Base-by-base conservation (phyloP, 2,113 vertebrate species). In the Toxostoma redivivum region DNA sequence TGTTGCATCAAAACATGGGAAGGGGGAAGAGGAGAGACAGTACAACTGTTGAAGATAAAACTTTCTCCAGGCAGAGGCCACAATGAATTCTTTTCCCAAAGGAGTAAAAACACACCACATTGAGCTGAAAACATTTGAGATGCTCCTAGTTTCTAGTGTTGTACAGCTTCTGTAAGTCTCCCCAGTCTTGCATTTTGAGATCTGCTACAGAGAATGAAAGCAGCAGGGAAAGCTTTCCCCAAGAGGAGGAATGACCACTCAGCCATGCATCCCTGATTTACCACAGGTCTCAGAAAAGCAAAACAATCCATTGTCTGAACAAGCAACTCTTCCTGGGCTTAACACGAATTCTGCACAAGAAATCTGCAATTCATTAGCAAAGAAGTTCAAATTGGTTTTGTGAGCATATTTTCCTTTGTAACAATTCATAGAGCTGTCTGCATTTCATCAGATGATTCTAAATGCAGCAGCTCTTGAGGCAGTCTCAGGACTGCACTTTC, bases 321-420 rank as follows among this genome's bases (percentile, higher is more conserved):
- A 37, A 62, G 73, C 48, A 72, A 45, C 37, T 65, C 65, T 45
- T 89, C n/a, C 86, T 8, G 8, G 9, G 50, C 62, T 89, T 30
- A 56, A 53, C 45, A 20, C 0, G 1, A 58, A 73, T 78, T 38
- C 81, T 90, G 70, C 71, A 54, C 30, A 27, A 89, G 57, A 91
- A 88, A 85, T 44, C 72, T 93, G 79, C 40, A 56, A 8, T 9
- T 87, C 64, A 84, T 95, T 93, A 95, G 50, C 80, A 73, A 2
- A 56, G 42, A 84, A 90, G 74, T 79, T 81, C 80, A 47, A 71
- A 79, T 44, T 25, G 90, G 19, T 8, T 81, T 91, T 74, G 66
- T 73, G 72, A 80, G 67, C 35, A 28, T 83, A 67, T 73, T 69
- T 85, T 45, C 54, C 70, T 89, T 84, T 42, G 30, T 37, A 47